Conservation (phyloP, 2,888 invertebrate species). For the Galeopsomyia nigrocyanea region DNA sequence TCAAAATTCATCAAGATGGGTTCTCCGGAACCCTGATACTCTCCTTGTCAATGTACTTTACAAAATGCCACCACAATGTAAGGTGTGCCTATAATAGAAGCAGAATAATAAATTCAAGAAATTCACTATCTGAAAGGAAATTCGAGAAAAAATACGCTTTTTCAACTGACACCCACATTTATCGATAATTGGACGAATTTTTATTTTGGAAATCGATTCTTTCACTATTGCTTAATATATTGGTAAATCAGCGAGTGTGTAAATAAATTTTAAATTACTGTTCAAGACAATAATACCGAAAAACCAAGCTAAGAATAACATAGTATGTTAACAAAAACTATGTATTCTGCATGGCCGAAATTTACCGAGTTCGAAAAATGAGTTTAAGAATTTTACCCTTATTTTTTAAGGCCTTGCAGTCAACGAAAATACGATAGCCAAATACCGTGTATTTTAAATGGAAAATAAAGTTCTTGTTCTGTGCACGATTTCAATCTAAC, state of each 20-base stretch:
- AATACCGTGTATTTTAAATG: no score
- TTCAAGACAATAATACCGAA: background rate
- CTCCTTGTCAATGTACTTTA: background rate
- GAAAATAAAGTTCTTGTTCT: no score
- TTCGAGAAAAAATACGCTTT: background rate
- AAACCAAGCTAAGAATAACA: background rate
- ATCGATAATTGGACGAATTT: background rate
- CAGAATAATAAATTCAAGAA: background rate
- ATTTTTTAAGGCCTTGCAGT: no score
- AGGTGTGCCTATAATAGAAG: constrained; percentile 9
- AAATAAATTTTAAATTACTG: background rate
- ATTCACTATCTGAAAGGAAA: background rate
- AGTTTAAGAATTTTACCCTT: no score
- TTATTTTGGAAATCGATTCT: constrained; percentile 6
- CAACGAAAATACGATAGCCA: no score
- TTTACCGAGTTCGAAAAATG: no score
- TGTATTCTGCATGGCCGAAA: background rate
- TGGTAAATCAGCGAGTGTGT: background rate
- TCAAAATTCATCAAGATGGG: no score
- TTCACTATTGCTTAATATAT: constrained; percentile 7
- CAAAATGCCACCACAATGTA: constrained; percentile 1
- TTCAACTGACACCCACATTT: constrained; percentile 9
- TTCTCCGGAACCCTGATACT: no score
- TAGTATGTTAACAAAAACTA: background rate
- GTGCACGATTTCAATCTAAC: no score